phyloP scores from a whole-genome alignment of 1,140 invertebrate genomes.

The Wasmannia auropunctata region DNA sequence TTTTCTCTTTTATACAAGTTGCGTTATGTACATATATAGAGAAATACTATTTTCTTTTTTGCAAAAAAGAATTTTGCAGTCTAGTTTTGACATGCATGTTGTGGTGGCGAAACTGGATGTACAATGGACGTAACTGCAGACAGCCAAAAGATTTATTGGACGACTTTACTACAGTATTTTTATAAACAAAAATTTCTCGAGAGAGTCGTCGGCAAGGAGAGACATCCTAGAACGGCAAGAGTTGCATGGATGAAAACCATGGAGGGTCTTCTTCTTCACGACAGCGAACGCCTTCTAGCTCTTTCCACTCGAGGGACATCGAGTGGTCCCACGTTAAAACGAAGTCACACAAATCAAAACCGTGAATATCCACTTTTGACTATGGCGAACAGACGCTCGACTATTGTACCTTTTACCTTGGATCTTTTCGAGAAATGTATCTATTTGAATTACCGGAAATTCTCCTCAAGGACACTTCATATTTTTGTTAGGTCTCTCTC shows the following conservation, averaged over 20 bases:
- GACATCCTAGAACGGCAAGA: neutral
- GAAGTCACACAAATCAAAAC: slow-evolving; percentile 59
- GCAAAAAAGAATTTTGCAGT: slow-evolving; percentile 4
- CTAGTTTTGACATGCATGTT: neutral
- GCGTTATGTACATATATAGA: neutral
- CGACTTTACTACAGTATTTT: slow-evolving; percentile 18
- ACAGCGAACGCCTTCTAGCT: slow-evolving; percentile 17
- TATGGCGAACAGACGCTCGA: neutral
- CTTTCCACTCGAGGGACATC: slow-evolving; percentile 52
- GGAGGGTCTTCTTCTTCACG: slow-evolving; percentile 1
- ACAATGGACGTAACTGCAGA: slow-evolving; percentile 19
- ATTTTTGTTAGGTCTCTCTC: too few relatives aligned
- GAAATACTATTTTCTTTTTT: neutral
- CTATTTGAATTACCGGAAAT: neutral
- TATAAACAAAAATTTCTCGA: slow-evolving; percentile 40
- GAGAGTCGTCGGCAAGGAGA: neutral
- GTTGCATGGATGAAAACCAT: slow-evolving; percentile 3
- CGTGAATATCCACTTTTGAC: slow-evolving; percentile 42
- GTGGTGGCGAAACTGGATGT: neutral
- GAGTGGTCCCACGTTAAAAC: slow-evolving; percentile 50
- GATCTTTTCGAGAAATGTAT: neutral
- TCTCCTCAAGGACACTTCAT: neutral
- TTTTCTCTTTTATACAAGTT: neutral
- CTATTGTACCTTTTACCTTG: slow-evolving; percentile 13
- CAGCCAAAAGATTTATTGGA: slow-evolving; percentile 20